Conservation (phyloP, 2,113 vertebrate species). For the Microtus pennsylvanicus region DNA sequence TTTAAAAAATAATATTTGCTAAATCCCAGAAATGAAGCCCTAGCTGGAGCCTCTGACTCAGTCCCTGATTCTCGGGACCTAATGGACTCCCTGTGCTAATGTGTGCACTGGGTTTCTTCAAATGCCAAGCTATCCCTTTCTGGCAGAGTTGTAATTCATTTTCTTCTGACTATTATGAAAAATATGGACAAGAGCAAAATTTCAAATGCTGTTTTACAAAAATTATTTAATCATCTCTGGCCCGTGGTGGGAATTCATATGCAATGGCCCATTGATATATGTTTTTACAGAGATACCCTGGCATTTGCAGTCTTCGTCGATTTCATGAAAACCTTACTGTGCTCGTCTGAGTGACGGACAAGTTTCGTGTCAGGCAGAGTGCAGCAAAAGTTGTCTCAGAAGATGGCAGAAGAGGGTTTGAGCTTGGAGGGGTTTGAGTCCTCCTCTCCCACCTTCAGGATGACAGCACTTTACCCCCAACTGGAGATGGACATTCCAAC, state of each 20-base stretch:
- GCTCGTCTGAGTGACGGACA: background rate
- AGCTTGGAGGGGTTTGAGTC: background rate
- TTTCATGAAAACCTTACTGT: background rate
- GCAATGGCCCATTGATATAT: background rate
- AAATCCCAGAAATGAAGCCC: background rate
- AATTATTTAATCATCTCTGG: slow-evolving; percentile 2
- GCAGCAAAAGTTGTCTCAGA: background rate
- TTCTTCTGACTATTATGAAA: slow-evolving; percentile 51
- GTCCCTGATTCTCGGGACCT: fast-evolving
- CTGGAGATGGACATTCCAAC: background rate
- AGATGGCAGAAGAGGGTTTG: background rate
- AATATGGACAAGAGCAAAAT: slow-evolving; percentile 42
- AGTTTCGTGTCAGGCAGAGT: background rate
- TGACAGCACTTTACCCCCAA: background rate
- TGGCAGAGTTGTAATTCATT: slow-evolving; percentile 21
- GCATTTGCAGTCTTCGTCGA: background rate
- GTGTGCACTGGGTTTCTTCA: background rate
- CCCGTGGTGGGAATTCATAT: background rate
- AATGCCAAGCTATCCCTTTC: slow-evolving; percentile 7
- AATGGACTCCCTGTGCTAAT: background rate
- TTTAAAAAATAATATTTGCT: background rate
- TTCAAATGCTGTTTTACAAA: slow-evolving; percentile 52
- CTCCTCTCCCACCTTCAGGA: background rate
- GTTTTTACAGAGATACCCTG: background rate
- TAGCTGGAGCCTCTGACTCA: too few relatives aligned